Conservation (phyloP, 2,113 vertebrate genomes). For the Oreochromis spilurus region DNA sequence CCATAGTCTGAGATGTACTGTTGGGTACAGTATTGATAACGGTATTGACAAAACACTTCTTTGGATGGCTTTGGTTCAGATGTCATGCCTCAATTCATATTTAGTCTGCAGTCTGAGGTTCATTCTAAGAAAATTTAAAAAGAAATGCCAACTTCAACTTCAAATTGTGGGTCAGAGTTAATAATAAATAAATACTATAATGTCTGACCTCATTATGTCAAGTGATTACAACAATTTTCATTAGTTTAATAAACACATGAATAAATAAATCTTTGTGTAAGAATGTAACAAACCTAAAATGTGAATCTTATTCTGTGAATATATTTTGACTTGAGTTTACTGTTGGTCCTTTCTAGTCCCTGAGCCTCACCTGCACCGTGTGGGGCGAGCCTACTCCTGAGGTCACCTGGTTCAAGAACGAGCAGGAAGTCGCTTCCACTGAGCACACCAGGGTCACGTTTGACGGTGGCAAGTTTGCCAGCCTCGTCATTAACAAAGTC, state of each 20-base stretch:
- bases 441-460: slow-evolving; percentile 82
- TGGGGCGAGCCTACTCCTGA: slow-evolving; percentile 93
- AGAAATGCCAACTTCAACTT: neutral
- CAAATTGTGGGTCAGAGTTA: neutral
- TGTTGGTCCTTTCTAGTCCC: slow-evolving; percentile 70
- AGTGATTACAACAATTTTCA: neutral
- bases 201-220: neutral
- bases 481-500: slow-evolving; percentile 85
- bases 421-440: slow-evolving; percentile 78
- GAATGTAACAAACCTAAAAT: neutral
- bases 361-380: slow-evolving; percentile 94
- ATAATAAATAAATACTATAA: neutral
- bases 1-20: neutral
- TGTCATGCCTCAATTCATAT: neutral
- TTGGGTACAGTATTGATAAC: neutral
- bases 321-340: neutral
- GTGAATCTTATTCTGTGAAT: neutral
- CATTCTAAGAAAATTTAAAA: neutral
- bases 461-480: slow-evolving; percentile 86
- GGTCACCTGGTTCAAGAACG: slow-evolving; percentile 96
- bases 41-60: neutral
- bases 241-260: neutral
- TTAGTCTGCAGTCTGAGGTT: neutral
- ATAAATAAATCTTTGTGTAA: neutral
- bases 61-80: neutral